Evolutionary conservation across 2,888 invertebrate genomes (phyloP).

Genomic region (Watsonalla binaria): DNA sequence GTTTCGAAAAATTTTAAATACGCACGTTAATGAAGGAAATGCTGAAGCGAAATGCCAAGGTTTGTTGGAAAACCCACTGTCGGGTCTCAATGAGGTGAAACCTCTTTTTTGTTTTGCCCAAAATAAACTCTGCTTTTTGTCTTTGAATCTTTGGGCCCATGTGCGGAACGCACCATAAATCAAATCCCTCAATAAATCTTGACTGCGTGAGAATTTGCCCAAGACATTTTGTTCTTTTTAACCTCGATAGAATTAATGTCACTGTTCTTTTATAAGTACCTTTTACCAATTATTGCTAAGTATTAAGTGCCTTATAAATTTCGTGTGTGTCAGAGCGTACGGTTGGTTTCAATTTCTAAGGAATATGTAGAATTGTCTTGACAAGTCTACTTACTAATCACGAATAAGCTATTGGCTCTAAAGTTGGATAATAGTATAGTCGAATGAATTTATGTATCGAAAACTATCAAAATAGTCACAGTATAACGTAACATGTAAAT

Average conservation of each 20-base stretch:
- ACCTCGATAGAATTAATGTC: slow-evolving; percentile 21
- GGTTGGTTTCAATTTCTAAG: too few species aligned
- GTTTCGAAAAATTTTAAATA: slow-evolving; percentile 42
- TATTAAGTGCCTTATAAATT: too few species aligned
- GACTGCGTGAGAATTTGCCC: slow-evolving; percentile 54
- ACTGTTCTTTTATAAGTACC: too few species aligned
- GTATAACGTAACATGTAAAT: too few species aligned
- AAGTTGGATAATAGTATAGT: too few species aligned
- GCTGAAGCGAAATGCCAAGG: slow-evolving; percentile 35
- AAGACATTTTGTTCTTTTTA: slow-evolving; percentile 48
- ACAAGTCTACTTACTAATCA: too few species aligned
- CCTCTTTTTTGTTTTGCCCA: slow-evolving; percentile 50
- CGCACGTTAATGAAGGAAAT: slow-evolving; percentile 44
- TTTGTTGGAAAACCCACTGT: slow-evolving; percentile 33
- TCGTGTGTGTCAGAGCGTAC: too few species aligned
- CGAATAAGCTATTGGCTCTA: too few species aligned
- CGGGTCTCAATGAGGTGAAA: slow-evolving; percentile 36
- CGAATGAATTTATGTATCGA: too few species aligned
- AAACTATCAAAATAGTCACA: too few species aligned
- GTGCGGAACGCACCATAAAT: slow-evolving; percentile 69
- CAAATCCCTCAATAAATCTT: slow-evolving; percentile 71
- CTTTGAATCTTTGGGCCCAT: slow-evolving; percentile 64
- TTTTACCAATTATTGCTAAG: too few species aligned
- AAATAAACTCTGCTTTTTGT: slow-evolving; percentile 64
- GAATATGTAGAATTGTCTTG: too few species aligned